These are phyloP conservation scores for Nebria brevicollis DNA, from an alignment of 2,888 invertebrate species.

Conservation along the genomic window DNA sequence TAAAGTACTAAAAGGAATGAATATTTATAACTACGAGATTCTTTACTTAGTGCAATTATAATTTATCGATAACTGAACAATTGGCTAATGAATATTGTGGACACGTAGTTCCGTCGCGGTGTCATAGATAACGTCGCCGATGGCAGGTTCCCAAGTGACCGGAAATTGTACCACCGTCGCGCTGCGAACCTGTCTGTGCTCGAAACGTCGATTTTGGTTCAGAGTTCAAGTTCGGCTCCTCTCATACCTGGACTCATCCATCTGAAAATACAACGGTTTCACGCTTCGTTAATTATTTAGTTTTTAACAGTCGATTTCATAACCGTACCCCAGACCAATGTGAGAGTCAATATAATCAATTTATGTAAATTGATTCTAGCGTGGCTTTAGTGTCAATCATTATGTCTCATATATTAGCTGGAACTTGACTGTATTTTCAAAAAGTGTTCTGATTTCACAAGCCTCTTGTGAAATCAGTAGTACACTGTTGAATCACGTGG, in stretches of 20 bases:
- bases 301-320: neutral
- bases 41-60: constrained; percentile 19
- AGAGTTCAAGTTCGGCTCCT: neutral
- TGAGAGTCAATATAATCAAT: no score
- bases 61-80: constrained; percentile 4
- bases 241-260: neutral
- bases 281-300: neutral
- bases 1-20: neutral
- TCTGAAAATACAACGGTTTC: neutral
- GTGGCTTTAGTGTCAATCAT: no score
- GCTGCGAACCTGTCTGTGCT: neutral
- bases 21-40: constrained; percentile 39
- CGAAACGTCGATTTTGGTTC: neutral
- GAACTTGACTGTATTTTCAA: no score
- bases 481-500: neutral
- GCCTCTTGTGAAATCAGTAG: no score
- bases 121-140: constrained; percentile 31
- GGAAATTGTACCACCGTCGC: constrained; percentile 33
- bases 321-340: no score
- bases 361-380: no score
- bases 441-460: no score
- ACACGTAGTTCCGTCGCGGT: constrained; percentile 27
- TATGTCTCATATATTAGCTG: no score
- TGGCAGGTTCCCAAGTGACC: constrained; percentile 30
- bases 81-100: constrained; percentile 33